A percentile compares a stretch with the other conserved stretches of the same genome.
phyloP scores from a whole-genome alignment of 2,888 invertebrate genomes.

The Drosophila parthenogenetica region DNA sequence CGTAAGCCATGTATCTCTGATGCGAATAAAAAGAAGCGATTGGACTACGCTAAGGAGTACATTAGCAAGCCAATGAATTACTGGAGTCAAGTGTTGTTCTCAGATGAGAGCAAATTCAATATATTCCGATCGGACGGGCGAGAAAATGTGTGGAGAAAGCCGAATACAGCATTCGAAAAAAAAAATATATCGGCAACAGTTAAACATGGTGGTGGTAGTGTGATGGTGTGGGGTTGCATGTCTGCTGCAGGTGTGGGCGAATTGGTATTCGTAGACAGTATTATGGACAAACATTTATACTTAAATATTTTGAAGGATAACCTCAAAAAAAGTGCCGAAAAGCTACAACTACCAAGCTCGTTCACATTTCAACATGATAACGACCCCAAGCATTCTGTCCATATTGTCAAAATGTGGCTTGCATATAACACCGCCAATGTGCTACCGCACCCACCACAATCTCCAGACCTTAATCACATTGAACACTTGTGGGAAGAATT shows the following conservation, averaged over 20 bases:
- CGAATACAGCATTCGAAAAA: neutral
- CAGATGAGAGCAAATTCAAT: constrained; percentile 1
- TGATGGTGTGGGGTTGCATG: constrained; percentile 2
- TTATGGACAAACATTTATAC: neutral
- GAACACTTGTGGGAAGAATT: too few relatives aligned
- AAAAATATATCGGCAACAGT: neutral
- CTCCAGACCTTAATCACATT: too few relatives aligned
- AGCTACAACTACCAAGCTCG: neutral
- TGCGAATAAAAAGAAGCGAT: neutral
- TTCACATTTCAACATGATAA: neutral
- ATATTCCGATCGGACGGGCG: neutral
- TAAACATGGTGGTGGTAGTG: neutral
- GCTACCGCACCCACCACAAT: too few relatives aligned
- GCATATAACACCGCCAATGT: too few relatives aligned
- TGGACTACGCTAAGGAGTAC: neutral
- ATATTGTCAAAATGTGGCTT: too few relatives aligned
- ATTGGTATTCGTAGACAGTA: neutral
- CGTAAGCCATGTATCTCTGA: neutral
- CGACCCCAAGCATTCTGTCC: too few relatives aligned
- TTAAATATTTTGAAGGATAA: neutral
- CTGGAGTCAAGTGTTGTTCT: neutral
- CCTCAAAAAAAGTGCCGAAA: neutral
- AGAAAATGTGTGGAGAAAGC: neutral
- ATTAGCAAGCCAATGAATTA: neutral
- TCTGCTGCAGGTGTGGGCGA: constrained; percentile 1